Evolutionary conservation across 2,888 invertebrate genomes (phyloP), one percentile per base, ranked within the genome.

Genomic region (Lasioglossum pauxillum): DNA sequence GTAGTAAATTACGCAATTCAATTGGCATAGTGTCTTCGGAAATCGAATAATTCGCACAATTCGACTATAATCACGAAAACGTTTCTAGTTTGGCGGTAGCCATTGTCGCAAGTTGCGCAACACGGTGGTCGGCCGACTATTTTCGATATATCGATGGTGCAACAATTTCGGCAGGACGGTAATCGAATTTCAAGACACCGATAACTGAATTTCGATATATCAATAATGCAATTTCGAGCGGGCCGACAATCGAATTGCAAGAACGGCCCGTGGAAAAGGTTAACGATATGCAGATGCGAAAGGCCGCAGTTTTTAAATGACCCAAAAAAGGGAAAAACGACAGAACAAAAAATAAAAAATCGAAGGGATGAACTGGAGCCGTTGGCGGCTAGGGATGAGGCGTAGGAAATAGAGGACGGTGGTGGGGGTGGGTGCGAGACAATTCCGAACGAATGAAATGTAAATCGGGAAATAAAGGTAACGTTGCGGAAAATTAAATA

Each of bases 401-500:
- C n/a, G 23, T 27, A 44, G 44, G 44, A 64, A 31, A 64, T 31
- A 64, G 27, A 64, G 31, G 31, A 1, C 16, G 31, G 27, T 27
- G 64, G 64, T 31, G 31, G 44, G n/a, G 14, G 53, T 81, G 87
- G 82, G 86, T 73, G 83, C 84, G 88, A 91, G 92, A 92, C 92
- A 88, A 92, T 94, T 92, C 86, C 92, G 89, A 93, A 91, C 87
- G 93, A 93, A 94, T 93, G 93, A 94, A 94, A 95, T 95, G 94
- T 93, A 94, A 94, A 95, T 95, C 92, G 92, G 89, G 90, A 91
- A 92, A 94, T 93, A 93, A 93, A 94, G 93, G 93, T 93, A 94
- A 94, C 94, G 93, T 91, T 90, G 92, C 92, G 94, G 93, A 94
- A 94, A 95, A 94, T 95, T 94, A 93, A 95, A 94, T 94, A 94